Evolutionary conservation across 2,888 invertebrate genomes (phyloP).

Genomic region (Sarcophaga variegata): DNA sequence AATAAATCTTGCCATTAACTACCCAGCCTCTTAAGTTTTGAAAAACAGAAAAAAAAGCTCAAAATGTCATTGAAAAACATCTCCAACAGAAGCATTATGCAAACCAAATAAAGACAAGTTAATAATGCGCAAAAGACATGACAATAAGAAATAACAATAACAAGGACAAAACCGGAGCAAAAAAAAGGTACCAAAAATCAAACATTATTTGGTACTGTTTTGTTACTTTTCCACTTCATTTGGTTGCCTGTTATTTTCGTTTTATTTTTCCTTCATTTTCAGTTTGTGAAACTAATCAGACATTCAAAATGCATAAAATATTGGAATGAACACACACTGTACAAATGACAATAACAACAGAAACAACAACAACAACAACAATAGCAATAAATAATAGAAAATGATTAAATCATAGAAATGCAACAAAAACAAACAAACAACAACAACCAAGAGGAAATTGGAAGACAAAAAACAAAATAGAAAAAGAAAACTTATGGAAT

Average conservation of each 20-base stretch:
- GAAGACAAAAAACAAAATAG: too few species aligned
- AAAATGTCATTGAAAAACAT: neutral
- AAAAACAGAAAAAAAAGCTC: too few species aligned
- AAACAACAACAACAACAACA: too few species aligned
- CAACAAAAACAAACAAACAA: conserved; percentile 16
- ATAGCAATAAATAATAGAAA: too few species aligned
- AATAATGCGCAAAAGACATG: conserved; percentile 51
- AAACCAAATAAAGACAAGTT: conserved; percentile 45
- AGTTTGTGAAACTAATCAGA: conserved; percentile 68
- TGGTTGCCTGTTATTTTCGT: conserved; percentile 21
- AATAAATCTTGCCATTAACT: too few species aligned
- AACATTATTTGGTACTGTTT: neutral
- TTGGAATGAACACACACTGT: conserved; percentile 34
- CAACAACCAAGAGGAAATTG: neutral
- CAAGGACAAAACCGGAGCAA: conserved; percentile 13
- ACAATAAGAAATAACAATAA: conserved; percentile 1
- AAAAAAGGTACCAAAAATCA: neutral
- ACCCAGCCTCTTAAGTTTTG: too few species aligned
- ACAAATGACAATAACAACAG: conserved; percentile 1
- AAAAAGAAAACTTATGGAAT: neutral
- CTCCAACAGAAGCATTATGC: conserved; percentile 13
- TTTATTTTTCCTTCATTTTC: conserved; percentile 22
- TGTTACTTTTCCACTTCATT: neutral
- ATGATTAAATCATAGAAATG: conserved; percentile 1
- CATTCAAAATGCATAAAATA: conserved; percentile 71